Evolutionary conservation across 2,113 vertebrate genomes (phyloP).

Genomic region (Coryphaenoides rupestris): DNA sequence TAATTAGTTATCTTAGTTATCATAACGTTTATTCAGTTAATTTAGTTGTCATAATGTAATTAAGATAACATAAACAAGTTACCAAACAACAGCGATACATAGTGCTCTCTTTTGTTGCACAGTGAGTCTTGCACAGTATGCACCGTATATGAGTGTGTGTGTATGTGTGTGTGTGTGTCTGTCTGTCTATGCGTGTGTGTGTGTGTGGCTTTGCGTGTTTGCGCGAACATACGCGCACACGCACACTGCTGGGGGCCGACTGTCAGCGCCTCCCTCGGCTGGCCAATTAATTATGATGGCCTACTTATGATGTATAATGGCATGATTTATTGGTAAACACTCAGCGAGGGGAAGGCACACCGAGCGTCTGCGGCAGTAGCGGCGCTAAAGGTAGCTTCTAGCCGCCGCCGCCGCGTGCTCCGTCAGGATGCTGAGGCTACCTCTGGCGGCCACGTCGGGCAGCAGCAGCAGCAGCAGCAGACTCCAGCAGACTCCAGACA

Average conservation of each 20-base stretch:
- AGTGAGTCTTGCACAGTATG: not conserved
- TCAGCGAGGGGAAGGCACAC: conserved; percentile 62
- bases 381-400: conserved; percentile 35
- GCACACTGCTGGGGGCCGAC: conserved; percentile 61
- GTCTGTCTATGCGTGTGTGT: conserved; percentile 25
- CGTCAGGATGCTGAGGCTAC: conserved; percentile 58
- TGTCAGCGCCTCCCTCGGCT: conserved; percentile 72
- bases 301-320: conserved; percentile 80
- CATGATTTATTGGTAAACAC: conserved; percentile 80
- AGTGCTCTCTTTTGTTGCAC: too few species aligned
- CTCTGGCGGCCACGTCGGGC: conserved; percentile 46
- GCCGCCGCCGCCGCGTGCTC: conserved; percentile 48
- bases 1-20: too few species aligned
- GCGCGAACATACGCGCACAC: not conserved
- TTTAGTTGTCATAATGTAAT: too few species aligned
- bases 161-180: not conserved
- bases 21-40: too few species aligned
- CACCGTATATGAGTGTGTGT: not conserved
- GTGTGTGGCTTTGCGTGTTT: not conserved
- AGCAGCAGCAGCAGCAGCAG: not conserved
- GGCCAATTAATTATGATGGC: conserved; percentile 82
- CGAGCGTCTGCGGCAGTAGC: conserved; percentile 50
- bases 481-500: not conserved
- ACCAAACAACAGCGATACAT: too few species aligned
- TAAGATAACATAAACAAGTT: too few species aligned